Evolutionary conservation across 2,797 vertebrate species (phyloP).

Genomic region (Gymnodraco acuticeps): DNA sequence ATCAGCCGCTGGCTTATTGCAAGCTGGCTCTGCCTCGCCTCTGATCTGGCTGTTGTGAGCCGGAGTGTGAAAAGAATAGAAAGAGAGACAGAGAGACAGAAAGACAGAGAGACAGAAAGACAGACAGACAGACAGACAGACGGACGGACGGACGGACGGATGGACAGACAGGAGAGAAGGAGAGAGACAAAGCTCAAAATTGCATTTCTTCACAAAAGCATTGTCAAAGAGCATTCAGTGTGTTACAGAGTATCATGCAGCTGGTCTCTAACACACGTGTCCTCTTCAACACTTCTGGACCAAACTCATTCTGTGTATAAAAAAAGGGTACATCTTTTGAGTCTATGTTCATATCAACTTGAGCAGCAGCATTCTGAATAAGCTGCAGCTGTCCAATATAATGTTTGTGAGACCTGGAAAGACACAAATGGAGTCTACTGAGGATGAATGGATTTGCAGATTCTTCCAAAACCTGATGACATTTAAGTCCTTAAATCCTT

Average conservation of each 20-base stretch:
- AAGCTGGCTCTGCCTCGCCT: conserved; percentile 34
- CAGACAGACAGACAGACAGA: not conserved
- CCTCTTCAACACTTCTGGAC: not conserved
- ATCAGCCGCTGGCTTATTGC: conserved; percentile 50
- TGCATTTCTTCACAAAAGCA: conserved; percentile 29
- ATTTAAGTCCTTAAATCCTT: too few species aligned
- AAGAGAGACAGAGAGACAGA: not conserved
- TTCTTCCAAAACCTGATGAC: too few species aligned
- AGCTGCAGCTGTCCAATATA: too few species aligned
- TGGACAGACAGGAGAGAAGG: not conserved
- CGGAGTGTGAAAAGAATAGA: not conserved
- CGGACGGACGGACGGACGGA: too few species aligned
- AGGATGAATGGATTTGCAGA: too few species aligned
- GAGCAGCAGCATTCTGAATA: too few species aligned
- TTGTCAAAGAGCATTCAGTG: conserved; percentile 28
- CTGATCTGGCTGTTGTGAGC: conserved; percentile 53
- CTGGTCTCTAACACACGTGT: conserved; percentile 16
- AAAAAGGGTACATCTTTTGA: not conserved
- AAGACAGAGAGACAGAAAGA: not conserved
- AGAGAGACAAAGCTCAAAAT: conserved; percentile 21
- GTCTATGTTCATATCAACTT: too few species aligned
- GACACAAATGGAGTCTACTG: too few species aligned
- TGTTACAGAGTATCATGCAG: conserved; percentile 16
- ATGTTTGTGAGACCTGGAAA: too few species aligned
- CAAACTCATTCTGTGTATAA: not conserved